These are phyloP conservation scores for Drosophila anomelani DNA, from an alignment of 2,888 invertebrate genomes.

Conservation along the genomic window DNA sequence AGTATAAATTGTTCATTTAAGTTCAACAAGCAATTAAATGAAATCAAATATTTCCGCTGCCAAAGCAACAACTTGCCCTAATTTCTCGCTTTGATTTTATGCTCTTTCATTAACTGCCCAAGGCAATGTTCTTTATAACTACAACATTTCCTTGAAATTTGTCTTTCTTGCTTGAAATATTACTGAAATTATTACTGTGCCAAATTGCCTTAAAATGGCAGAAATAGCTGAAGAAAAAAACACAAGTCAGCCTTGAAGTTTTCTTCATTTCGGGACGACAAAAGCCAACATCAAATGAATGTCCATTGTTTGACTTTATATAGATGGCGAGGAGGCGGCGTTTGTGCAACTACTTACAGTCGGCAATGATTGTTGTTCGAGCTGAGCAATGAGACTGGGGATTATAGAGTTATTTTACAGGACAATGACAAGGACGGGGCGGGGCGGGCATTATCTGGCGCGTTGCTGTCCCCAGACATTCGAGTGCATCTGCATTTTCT, in stretches of 20 bases:
- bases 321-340: constrained; percentile 23
- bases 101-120: constrained; percentile 21
- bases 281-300: constrained; percentile 39
- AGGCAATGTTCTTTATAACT: constrained; percentile 5
- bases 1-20: neutral
- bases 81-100: constrained; percentile 19
- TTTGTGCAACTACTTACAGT: constrained; percentile 42
- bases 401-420: constrained; percentile 46
- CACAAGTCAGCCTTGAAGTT: constrained; percentile 4
- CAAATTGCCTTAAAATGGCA: constrained; percentile 28
- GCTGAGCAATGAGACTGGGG: constrained; percentile 38
- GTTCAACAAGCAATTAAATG: neutral
- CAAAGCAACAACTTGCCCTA: constrained; percentile 8
- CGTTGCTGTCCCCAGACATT: constrained; percentile 43
- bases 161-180: constrained; percentile 12
- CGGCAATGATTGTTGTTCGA: constrained; percentile 54
- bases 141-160: constrained; percentile 5
- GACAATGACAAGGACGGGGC: constrained; percentile 21
- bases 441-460: constrained; percentile 57
- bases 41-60: neutral
- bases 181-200: constrained; percentile 17
- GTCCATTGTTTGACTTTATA: constrained; percentile 39
- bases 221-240: constrained; percentile 3
- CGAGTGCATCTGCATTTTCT: constrained; percentile 37
- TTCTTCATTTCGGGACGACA: constrained; percentile 19